Base-by-base conservation (phyloP, 2,113 vertebrate species). In the Takifugu flavidus region DNA sequence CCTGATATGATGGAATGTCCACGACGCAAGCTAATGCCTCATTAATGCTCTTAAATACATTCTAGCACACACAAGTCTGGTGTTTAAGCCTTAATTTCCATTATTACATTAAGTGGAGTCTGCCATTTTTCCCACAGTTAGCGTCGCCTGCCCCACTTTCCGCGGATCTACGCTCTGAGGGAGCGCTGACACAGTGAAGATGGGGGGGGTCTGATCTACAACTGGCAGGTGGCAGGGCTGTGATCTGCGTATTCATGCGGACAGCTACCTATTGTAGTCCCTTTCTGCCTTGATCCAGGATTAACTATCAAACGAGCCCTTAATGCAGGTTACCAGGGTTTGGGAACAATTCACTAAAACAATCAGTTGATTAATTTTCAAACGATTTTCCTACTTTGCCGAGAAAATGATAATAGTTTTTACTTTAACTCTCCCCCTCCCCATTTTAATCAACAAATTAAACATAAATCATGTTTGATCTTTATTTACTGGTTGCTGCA, bases 391-490 rank as follows among this genome's bases (percentile, higher is more conserved):
- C 81, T 85, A 68, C 59, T 72, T 65, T 74, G 84, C 72, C 75
- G 65, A 85, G 83, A 64, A 77, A 82, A 89, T 82, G 82, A 88
- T 87, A 87, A 86, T 86, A 82, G 81, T 85, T 88, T 88, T 83
- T 86, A 73, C 83, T 86, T 83, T 72, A 82, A 83, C 80, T 82
- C 78, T 69, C 61, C 78, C 74, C 75, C 73, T 75, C 75, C 52
- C 68, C 44, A 74, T 88, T 89, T 86, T 87, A 91, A 91, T 92
- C 90, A 91, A 87, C 88, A 91, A 92, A 92, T 92, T 89, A 89
- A 91, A 84, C 86, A 89, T 88, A 87, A 91, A 89, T 86, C 88
- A 88, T 80, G 84, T 83, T 87, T 89, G 75, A 86, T 88, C 87
- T 89, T 90, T 88, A 89, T 91, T 91, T 88, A 89, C 87, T 77